Conservation (phyloP, 92 coral and sea anemone species). For the Muricea muricata region DNA sequence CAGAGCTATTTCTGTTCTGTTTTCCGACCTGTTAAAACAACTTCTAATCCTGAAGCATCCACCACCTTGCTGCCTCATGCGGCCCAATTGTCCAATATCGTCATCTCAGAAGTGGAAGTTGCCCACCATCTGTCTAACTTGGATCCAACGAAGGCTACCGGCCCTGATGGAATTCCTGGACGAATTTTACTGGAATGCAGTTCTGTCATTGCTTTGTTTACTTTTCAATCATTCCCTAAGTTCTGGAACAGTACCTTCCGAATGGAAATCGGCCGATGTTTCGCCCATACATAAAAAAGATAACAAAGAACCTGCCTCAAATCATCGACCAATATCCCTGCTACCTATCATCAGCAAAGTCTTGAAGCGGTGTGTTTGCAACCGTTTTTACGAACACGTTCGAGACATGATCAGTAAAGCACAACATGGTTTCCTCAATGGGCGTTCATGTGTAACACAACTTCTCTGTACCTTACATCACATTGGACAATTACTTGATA, state of each 20-base stretch:
- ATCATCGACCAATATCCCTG: conserved; percentile 53
- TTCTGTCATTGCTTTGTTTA: conserved; percentile 21
- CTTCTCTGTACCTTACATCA: no score
- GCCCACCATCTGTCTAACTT: no score
- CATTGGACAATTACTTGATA: no score
- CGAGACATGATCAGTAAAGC: not conserved
- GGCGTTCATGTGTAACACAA: no score
- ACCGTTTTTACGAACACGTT: conserved; percentile 10
- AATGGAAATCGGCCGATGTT: conserved; percentile 40
- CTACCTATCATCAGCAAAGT: conserved; percentile 33
- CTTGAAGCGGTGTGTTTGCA: conserved; percentile 32
- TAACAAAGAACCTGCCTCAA: conserved; percentile 24
- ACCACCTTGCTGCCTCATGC: not conserved
- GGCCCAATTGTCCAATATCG: not conserved
- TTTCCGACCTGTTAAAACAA: not conserved
- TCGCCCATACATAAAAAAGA: conserved; percentile 33
- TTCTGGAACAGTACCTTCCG: no score
- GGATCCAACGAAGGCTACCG: no score
- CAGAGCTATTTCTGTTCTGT: no score
- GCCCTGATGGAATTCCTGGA: no score
- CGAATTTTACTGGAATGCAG: not conserved
- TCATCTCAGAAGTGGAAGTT: no score
- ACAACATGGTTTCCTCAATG: no score
- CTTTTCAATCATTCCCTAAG: no score
- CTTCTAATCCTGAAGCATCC: not conserved